Base-by-base conservation (phyloP, 2,888 invertebrate genomes). In the Caenorhabditis sp. region DNA sequence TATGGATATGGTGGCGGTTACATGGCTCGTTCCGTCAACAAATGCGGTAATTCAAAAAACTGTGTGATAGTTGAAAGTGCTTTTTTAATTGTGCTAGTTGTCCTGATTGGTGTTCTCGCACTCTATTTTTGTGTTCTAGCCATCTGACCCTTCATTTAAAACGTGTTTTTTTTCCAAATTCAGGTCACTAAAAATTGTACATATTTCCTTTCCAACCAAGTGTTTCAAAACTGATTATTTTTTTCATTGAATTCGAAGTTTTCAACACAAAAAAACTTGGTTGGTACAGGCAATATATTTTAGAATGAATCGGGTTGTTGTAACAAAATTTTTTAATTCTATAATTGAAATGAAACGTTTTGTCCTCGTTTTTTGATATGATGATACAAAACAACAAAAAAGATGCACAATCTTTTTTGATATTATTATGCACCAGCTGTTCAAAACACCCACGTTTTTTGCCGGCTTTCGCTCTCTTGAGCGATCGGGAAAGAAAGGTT, bases 1-100 rank as follows among this genome's bases (percentile, higher is more conserved):
- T 85, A 85, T 59, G 84, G 86, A 58, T 86, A 86, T 61, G 85
- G 85, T 17, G 85, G 86, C 49, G 86, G 86, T 31, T 86, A 79
- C 72, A 86, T 86, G 86, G 77, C 84, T n/a, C 77, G 84, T 50
- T 83, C 83, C 23, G 77, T 86, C 64, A 82, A 81, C 67, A 81
- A 85, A 75, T 82, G 83, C 50, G 84, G 85, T 85, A 78, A 64
- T 70, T 43, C 43, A 10, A 43, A 43, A 43, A 43, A 43, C 17
- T 43, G 43, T 43, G 43, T 43, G 43, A 21, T 64, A 49, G 59
- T 57, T 60, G 73, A 73, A 67, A 67, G 43, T 59, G 65, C 77
- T 58, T 61, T 43, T 58, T 66, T 60, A 53, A 65, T 73, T 49
- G 57, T 68, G 49, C 59, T 72, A 25, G 67, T 63, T 49, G 66